phyloP scores from a whole-genome alignment of 2,888 invertebrate genomes.

The Himalopsyche kuldschensis region DNA sequence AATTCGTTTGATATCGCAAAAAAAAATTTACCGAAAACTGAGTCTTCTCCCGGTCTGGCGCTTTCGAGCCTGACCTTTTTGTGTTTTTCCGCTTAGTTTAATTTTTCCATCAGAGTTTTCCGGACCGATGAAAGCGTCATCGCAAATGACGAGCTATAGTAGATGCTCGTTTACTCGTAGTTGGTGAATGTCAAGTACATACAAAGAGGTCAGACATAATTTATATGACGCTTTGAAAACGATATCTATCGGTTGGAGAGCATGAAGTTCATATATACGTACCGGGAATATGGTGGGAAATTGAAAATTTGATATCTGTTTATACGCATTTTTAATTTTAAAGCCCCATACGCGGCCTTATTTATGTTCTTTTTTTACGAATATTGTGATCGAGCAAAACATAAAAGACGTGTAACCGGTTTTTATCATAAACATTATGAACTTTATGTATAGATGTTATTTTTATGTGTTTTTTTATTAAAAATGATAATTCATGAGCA shows the following conservation, averaged over 20 bases:
- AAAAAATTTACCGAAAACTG: background rate
- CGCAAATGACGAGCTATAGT: conserved; percentile 2
- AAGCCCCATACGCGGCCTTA: background rate
- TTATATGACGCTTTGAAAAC: background rate
- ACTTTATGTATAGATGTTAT: background rate
- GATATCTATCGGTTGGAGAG: background rate
- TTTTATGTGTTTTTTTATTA: too few species aligned
- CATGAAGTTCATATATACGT: background rate
- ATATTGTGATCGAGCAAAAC: background rate
- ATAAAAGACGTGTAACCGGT: background rate
- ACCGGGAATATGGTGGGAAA: background rate
- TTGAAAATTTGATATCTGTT: background rate
- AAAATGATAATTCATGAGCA: too few species aligned
- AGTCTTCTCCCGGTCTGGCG: background rate
- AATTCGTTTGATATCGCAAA: background rate
- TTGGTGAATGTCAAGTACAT: background rate
- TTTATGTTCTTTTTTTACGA: background rate
- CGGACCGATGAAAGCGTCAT: conserved; percentile 8
- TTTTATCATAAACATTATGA: background rate
- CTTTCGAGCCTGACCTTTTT: background rate
- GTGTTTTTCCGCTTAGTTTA: conserved; percentile 15
- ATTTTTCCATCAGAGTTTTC: conserved; percentile 16
- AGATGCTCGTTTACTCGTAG: background rate
- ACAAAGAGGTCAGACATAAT: background rate
- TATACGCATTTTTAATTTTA: background rate